Evolutionary conservation across 2,797 vertebrate species (phyloP), one percentile per base, ranked within the genome.

Genomic region (Oreortyx pictus): DNA sequence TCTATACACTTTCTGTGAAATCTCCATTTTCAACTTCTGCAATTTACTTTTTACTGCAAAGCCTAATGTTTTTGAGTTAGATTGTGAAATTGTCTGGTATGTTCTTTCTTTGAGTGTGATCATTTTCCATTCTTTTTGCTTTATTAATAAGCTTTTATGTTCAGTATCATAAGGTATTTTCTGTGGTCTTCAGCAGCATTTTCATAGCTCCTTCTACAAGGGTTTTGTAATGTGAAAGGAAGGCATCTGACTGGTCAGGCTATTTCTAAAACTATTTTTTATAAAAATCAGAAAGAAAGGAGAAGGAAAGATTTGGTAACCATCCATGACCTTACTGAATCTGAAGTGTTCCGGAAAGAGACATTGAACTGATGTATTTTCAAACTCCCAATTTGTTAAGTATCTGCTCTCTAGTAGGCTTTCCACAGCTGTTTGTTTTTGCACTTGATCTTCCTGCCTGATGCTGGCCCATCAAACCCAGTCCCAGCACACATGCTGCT

Each of bases 391-490:
- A 22, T 77, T 73, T 86, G 33, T 79, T 91, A 80, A 94, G 84
- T 95, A 85, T 94, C 94, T 96, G 90, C 80, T 96, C 92, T 64
- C 11, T 16, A 75, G 47, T 47, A 91, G 50, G 81, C 88, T 93
- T 92, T 94, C 76, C 90, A 95, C 95, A 95, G 82, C 89, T 89
- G 86, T 52, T 64, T 75, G 35, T 85, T 96, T 76, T 87, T 68
- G 64, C 52, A 67, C 72, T 95, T 89, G 74, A 88, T 95, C 35
- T 95, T 94, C 67, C 89, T 64, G 59, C 65, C 84, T 94, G 90
- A 71, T 90, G 41, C 67, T 13, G 4, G 66, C 79, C 93, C 89
- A 60, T 82, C 93, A 86, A 70, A 64, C 1, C 1, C 65, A 80
- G 41, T 82, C 90, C 79, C 95, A 93, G 61, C 29, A 43, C 57